Evolutionary conservation across 2,888 invertebrate species (phyloP).

Genomic region (Ormyrus pomaceus): DNA sequence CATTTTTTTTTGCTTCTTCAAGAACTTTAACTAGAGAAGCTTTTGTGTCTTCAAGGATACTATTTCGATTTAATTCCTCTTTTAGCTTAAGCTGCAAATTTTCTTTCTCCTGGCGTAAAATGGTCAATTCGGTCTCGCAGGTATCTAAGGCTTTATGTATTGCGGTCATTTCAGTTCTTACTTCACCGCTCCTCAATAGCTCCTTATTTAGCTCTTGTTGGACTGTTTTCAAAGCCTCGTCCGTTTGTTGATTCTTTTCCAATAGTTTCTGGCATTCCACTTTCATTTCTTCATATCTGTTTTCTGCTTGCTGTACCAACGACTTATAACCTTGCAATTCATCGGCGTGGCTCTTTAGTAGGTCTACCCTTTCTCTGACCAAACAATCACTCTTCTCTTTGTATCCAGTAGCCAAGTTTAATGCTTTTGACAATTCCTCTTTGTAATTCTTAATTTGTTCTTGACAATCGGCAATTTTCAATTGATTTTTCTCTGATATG

Average conservation of each 20-base stretch:
- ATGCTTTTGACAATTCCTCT: constrained; percentile 84
- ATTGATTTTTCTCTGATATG: constrained; percentile 77
- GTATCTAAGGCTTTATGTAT: constrained; percentile 72
- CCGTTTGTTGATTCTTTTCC: constrained; percentile 66
- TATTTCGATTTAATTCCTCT: constrained; percentile 77
- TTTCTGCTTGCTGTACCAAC: constrained; percentile 69
- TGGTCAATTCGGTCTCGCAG: constrained; percentile 74
- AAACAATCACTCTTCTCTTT: constrained; percentile 71
- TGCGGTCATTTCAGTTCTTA: constrained; percentile 70
- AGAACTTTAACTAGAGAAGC: constrained; percentile 77
- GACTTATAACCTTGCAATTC: constrained; percentile 71
- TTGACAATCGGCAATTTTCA: constrained; percentile 77
- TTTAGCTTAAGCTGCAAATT: constrained; percentile 77
- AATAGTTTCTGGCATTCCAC: constrained; percentile 66
- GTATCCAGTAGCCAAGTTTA: constrained; percentile 79
- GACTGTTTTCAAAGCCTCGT: constrained; percentile 66
- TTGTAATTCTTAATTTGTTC: constrained; percentile 81
- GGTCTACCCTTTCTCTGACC: constrained; percentile 70
- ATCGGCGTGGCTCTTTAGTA: constrained; percentile 69
- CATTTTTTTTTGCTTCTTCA: constrained; percentile 77
- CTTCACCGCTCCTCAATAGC: constrained; percentile 67
- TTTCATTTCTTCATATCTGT: constrained; percentile 68
- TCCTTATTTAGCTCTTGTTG: constrained; percentile 72
- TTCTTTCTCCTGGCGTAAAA: constrained; percentile 76
- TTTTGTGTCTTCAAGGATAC: constrained; percentile 78